phyloP scores from a whole-genome alignment of 2,797 vertebrate genomes.

The Heteromormyrus szaboi region DNA sequence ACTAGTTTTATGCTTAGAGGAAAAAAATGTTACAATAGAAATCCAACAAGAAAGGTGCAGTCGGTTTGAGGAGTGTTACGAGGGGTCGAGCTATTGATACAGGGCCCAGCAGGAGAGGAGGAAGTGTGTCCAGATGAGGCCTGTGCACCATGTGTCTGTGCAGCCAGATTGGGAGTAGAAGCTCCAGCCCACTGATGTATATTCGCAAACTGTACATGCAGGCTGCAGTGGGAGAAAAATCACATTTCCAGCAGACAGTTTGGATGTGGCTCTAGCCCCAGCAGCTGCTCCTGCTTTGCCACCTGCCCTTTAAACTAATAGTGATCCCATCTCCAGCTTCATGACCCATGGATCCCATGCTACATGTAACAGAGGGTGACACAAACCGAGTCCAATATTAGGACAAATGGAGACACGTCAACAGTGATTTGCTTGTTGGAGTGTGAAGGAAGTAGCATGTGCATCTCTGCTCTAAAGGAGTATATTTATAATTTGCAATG shows the following conservation, averaged over 20 bases:
- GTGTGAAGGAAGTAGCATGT: slow-evolving; percentile 31
- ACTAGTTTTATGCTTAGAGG: neutral
- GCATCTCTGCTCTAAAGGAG: neutral
- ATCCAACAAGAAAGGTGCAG: neutral
- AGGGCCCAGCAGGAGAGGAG: slow-evolving; percentile 34
- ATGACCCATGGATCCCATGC: slow-evolving; percentile 39
- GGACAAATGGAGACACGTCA: slow-evolving; percentile 60
- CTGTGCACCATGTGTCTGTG: slow-evolving; percentile 59
- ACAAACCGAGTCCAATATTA: slow-evolving; percentile 55
- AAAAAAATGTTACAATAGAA: neutral
- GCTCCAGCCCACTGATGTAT: slow-evolving; percentile 14
- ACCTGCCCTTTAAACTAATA: slow-evolving; percentile 75
- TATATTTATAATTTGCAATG: slow-evolving; percentile 2
- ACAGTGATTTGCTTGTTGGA: slow-evolving; percentile 51
- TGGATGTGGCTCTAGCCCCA: slow-evolving; percentile 50
- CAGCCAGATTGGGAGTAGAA: slow-evolving; percentile 52
- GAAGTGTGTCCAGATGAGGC: slow-evolving; percentile 28
- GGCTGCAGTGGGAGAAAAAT: slow-evolving; percentile 65
- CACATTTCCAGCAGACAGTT: slow-evolving; percentile 66
- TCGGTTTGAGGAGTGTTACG: slow-evolving; percentile 2
- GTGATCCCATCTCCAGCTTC: slow-evolving; percentile 62
- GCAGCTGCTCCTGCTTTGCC: slow-evolving; percentile 66
- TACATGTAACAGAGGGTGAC: slow-evolving; percentile 30
- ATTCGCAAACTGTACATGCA: slow-evolving; percentile 41
- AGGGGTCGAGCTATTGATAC: slow-evolving; percentile 14